These are phyloP conservation scores for Tridacna gigas DNA, from an alignment of 2,888 invertebrate species.

Conservation along the genomic window DNA sequence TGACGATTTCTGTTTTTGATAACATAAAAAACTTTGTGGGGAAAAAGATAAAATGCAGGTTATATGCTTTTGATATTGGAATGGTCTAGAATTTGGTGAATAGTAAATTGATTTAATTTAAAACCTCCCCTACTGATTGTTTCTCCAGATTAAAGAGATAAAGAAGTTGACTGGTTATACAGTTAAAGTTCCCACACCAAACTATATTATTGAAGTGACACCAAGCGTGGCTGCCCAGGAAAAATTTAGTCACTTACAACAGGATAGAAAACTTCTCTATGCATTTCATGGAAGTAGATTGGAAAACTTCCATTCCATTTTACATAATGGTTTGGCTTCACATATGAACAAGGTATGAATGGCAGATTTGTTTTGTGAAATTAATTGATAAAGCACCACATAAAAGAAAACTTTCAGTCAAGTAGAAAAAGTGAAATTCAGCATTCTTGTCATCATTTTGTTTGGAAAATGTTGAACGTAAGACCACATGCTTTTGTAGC, in stretches of 20 bases:
- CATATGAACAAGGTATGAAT: constrained; percentile 88
- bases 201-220: constrained; percentile 79
- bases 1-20: too few relatives aligned
- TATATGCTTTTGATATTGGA: too few relatives aligned
- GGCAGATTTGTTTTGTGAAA: not conserved
- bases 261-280: constrained; percentile 87
- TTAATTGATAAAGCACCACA: not conserved
- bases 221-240: constrained; percentile 68
- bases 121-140: not conserved
- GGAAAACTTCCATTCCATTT: constrained; percentile 92
- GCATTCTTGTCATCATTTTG: too few relatives aligned
- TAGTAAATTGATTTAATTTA: not conserved
- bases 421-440: too few relatives aligned
- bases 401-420: too few relatives aligned
- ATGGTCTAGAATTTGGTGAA: not conserved
- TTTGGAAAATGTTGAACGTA: too few relatives aligned
- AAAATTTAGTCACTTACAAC: constrained; percentile 72
- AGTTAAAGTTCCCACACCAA: constrained; percentile 74
- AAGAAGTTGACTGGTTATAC: constrained; percentile 78
- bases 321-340: constrained; percentile 91
- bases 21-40: too few relatives aligned
- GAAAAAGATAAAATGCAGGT: too few relatives aligned
- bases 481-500: too few relatives aligned
- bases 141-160: constrained; percentile 74
- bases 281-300: constrained; percentile 93